These are phyloP conservation scores for Hyposoter dolosus DNA, from an alignment of 2,888 invertebrate genomes.

Conservation along the genomic window DNA sequence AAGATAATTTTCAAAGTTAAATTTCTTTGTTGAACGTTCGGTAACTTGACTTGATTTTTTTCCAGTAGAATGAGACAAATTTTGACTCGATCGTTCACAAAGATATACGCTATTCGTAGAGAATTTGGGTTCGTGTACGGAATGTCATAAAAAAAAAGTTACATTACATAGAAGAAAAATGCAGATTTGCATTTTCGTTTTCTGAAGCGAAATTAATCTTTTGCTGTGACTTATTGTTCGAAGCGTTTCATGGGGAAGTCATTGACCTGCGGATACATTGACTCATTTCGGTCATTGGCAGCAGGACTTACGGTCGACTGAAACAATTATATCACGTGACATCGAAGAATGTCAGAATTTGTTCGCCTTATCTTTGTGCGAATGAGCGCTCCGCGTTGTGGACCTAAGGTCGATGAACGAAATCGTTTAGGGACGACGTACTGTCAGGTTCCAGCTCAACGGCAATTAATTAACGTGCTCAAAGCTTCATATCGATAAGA, in stretches of 20 bases:
- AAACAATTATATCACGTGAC: background rate
- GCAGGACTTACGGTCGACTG: background rate
- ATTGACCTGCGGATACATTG: background rate
- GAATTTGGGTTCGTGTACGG: no score
- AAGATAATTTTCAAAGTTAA: no score
- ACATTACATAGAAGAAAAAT: background rate
- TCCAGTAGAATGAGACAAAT: no score
- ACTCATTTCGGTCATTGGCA: background rate
- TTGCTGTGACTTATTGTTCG: background rate
- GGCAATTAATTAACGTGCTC: background rate
- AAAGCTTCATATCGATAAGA: background rate
- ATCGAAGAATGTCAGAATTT: background rate
- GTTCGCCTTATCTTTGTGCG: background rate
- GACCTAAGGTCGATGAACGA: background rate
- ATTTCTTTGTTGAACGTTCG: no score
- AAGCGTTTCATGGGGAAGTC: background rate
- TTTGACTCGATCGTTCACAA: no score
- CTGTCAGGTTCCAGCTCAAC: background rate
- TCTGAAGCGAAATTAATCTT: background rate
- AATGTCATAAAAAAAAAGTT: background rate
- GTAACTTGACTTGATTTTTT: no score
- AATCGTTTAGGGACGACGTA: background rate
- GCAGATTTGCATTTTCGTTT: background rate
- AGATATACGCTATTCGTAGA: no score
- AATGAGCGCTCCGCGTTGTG: background rate